Evolutionary conservation across 1,140 invertebrate species (phyloP), one percentile per base, ranked within the genome.

Genomic region (Conopomorpha cramerella): DNA sequence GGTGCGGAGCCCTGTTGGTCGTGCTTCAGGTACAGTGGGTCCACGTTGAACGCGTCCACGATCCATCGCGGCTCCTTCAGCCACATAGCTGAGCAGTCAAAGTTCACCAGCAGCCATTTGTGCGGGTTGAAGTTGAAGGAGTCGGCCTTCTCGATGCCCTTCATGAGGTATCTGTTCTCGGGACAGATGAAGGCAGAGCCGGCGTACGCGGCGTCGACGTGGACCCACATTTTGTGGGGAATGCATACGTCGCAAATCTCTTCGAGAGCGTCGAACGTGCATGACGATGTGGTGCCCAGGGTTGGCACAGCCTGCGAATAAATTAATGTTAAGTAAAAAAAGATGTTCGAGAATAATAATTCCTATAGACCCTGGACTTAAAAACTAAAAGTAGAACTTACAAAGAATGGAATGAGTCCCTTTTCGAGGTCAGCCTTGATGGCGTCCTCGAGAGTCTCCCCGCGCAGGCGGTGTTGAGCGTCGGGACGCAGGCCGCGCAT

Each of bases 51-150:
- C 1, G 93, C 86, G 61, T 92, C 82, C 34, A 92, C 84, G 6
- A 96, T 74, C 43, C 89, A 81, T 38, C 81, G 83, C 6, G 89
- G 84, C 61, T 96, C 85, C 56, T 89, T 91, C 1, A 97, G 83
- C 90, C 91, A 93, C 81, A 92, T 81, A 2, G 87, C 85, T 0
- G 93, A 94, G 55, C 92, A 95, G 60, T 98, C 95, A 43, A 96
- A 96, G 58, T 94, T 95, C 0, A 93, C 84, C 13, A 95, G 74
- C 66, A 98, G 78, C 88, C 93, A 96, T 72, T 98, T 97, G 53
- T 96, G 94, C 0, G 90, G 83, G 63, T 97, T 97, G 36, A 95
- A 86, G 62, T 95, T 93, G 41, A 96, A 89, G 0, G 93, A 96
- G 48, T 93, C 87, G 0, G 85, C 88, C 38, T 83, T 83, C 51